phyloP scores from a whole-genome alignment of 2,113 vertebrate genomes.

The Ellobius talpinus region DNA sequence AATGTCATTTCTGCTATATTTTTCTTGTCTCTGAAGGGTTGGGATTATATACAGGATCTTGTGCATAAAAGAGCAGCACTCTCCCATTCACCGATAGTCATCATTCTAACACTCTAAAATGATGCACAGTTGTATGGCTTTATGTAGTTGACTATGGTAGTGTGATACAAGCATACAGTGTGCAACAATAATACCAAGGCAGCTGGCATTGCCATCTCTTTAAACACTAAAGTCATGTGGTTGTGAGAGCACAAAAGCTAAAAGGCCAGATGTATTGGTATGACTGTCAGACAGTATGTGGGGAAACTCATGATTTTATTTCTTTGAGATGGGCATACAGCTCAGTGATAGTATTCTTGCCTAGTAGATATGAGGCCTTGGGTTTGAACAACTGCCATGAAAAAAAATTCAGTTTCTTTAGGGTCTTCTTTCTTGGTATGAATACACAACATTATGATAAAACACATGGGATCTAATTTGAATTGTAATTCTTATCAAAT shows the following conservation, averaged over 20 bases:
- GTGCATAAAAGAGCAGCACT: neutral
- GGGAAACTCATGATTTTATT: neutral
- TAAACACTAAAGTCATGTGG: neutral
- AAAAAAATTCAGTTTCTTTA: neutral
- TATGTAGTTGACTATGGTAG: neutral
- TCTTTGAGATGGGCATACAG: neutral
- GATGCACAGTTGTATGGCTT: neutral
- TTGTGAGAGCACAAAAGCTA: slow-evolving; percentile 9
- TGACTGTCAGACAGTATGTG: neutral
- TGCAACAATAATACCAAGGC: neutral
- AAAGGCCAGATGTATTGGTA: neutral
- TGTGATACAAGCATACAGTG: neutral
- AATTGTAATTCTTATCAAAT: neutral
- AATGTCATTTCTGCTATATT: neutral
- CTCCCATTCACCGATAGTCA: neutral
- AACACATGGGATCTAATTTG: neutral
- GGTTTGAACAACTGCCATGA: neutral
- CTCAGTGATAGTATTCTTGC: neutral
- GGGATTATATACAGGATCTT: neutral
- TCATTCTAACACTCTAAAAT: neutral
- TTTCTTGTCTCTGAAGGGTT: neutral
- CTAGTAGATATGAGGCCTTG: neutral
- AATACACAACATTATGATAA: neutral
- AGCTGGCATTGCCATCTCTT: neutral
- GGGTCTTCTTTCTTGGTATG: neutral